Percentiles rank a stretch among this genome's conserved stretches.
Evolutionary conservation across 1,140 invertebrate species (phyloP).

Genomic region (Aphidius gifuensis): DNA sequence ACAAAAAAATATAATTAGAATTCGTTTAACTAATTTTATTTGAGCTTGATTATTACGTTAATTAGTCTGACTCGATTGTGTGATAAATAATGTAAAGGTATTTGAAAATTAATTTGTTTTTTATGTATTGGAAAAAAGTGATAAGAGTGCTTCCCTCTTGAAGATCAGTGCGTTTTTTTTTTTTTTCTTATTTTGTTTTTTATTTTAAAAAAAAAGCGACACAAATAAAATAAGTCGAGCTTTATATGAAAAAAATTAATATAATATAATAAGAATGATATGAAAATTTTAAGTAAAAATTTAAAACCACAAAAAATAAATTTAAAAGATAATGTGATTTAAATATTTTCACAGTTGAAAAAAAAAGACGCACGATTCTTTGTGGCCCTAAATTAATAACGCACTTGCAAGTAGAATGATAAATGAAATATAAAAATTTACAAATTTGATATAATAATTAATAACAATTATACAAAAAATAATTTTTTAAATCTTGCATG

Average conservation of each 20-base stretch:
- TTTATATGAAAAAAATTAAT: no score
- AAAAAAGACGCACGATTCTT: constrained; percentile 18
- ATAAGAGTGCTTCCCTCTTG: constrained; percentile 24
- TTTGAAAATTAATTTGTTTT: not conserved
- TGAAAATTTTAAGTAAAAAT: no score
- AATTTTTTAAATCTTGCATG: constrained; percentile 11
- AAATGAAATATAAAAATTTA: constrained; percentile 1
- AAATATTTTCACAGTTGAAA: no score
- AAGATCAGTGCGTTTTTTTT: constrained; percentile 18
- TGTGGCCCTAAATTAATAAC: constrained; percentile 14
- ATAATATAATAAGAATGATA: not conserved
- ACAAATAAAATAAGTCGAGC: not conserved
- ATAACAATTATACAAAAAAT: constrained; percentile 6
- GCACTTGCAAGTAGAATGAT: constrained; percentile 14
- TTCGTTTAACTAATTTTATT: constrained; percentile 2
- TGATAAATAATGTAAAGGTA: not conserved
- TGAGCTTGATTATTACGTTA: not conserved
- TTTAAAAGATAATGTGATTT: no score
- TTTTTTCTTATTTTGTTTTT: not conserved
- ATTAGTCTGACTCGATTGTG: constrained; percentile 1
- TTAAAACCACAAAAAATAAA: no score
- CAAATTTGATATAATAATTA: constrained; percentile 3
- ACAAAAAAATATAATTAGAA: not conserved
- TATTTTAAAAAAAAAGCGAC: not conserved
- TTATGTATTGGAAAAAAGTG: not conserved